These are phyloP conservation scores for Blomia tropicalis DNA, from an alignment of 2,888 invertebrate species.

Conservation along the genomic window DNA sequence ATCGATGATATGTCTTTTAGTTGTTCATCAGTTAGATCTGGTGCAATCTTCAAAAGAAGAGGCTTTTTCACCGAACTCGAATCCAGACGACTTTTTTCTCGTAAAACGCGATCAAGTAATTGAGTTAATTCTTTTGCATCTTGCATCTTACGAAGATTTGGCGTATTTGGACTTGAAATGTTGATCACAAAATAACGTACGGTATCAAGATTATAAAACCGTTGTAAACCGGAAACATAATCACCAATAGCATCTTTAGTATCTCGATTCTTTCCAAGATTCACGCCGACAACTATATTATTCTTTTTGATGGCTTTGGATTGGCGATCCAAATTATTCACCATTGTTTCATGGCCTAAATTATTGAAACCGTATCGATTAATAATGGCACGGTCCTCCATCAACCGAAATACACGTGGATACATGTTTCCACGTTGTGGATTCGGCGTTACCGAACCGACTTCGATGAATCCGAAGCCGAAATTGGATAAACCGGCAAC, in stretches of 20 bases:
- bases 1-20: constrained; percentile 63
- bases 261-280: constrained; percentile 86
- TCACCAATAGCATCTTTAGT: constrained; percentile 57
- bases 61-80: constrained; percentile 39
- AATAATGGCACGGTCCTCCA: constrained; percentile 69
- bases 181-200: constrained; percentile 95
- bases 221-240: constrained; percentile 65
- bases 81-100: constrained; percentile 33
- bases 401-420: constrained; percentile 76
- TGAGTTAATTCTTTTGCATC: constrained; percentile 52
- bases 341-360: constrained; percentile 64
- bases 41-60: constrained; percentile 81
- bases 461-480: constrained; percentile 89
- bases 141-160: constrained; percentile 70
- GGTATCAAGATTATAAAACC: constrained; percentile 50
- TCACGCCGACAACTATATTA: constrained; percentile 61
- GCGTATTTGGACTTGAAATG: constrained; percentile 90
- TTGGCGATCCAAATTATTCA: constrained; percentile 42
- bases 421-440: constrained; percentile 83
- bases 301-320: neutral
- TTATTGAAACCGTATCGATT: constrained; percentile 94
- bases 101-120: constrained; percentile 49
- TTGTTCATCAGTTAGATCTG: constrained; percentile 62
- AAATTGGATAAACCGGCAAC: constrained; percentile 58
- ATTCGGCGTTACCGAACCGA: constrained; percentile 64